Evolutionary conservation across 2,113 vertebrate species (phyloP).

Genomic region (Entomyzon cyanotis): DNA sequence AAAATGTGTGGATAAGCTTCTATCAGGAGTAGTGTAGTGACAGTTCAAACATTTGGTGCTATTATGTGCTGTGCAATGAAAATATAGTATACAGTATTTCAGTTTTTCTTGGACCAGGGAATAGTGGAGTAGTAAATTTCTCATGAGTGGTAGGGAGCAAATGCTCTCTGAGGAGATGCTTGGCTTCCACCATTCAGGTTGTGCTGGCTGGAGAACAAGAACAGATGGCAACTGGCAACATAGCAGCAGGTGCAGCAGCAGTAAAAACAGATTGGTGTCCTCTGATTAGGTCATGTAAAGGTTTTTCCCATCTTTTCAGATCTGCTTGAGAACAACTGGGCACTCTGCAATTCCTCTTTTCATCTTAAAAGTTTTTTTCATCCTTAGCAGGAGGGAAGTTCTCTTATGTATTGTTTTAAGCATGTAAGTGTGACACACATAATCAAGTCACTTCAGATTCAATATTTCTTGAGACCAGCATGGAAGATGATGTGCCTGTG

Average conservation of each 20-base stretch:
- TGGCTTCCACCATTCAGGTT: slow-evolving; percentile 19
- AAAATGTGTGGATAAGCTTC: background rate
- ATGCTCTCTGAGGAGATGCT: background rate
- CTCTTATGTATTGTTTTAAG: background rate
- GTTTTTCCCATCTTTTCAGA: slow-evolving; percentile 4
- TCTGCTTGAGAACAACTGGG: background rate
- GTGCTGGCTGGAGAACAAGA: slow-evolving; percentile 13
- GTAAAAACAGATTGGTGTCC: slow-evolving; percentile 49
- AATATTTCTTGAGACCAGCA: background rate
- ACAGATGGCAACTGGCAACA: slow-evolving; percentile 44
- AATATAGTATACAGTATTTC: background rate
- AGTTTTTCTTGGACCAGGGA: background rate
- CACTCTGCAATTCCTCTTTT: background rate
- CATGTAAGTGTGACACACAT: background rate
- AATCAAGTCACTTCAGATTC: background rate
- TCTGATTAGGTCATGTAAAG: slow-evolving; percentile 18
- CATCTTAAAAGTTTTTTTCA: background rate
- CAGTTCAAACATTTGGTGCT: background rate
- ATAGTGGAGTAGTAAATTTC: background rate
- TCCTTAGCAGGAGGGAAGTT: background rate
- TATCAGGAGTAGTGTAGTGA: background rate
- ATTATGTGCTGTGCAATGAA: background rate
- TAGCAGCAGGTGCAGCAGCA: slow-evolving; percentile 59
- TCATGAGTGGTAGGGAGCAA: background rate
- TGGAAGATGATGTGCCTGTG: background rate